Evolutionary conservation across 2,797 vertebrate species (phyloP).

Genomic region (Xenentodon cancila): DNA sequence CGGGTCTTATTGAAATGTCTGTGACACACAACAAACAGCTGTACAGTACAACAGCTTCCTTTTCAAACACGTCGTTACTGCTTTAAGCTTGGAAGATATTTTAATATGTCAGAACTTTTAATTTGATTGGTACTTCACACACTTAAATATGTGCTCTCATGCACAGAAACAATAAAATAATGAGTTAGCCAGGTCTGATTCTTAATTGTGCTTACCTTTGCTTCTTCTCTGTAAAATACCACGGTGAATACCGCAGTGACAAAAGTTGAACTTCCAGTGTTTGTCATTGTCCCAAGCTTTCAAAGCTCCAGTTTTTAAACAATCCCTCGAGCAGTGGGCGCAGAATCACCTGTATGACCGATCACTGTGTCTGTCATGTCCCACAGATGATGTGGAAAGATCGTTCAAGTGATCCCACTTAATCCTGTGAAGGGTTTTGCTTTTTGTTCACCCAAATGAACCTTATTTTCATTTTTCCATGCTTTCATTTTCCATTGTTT

Average conservation of each 20-base stretch:
- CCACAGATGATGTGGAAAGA: neutral
- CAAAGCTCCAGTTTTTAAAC: neutral
- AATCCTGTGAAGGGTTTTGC: constrained; percentile 27
- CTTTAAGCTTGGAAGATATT: too few relatives aligned
- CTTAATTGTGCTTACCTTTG: too few relatives aligned
- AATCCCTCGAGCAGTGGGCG: neutral
- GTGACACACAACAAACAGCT: too few relatives aligned
- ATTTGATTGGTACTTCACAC: too few relatives aligned
- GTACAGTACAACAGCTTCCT: too few relatives aligned
- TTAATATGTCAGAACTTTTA: too few relatives aligned
- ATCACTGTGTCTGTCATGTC: neutral
- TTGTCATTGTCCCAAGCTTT: neutral
- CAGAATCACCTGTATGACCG: neutral
- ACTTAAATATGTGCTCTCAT: too few relatives aligned
- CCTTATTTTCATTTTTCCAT: constrained; percentile 39
- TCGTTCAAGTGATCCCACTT: constrained; percentile 36
- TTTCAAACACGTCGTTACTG: too few relatives aligned
- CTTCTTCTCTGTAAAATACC: too few relatives aligned
- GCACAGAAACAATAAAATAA: too few relatives aligned
- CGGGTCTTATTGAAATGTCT: too few relatives aligned
- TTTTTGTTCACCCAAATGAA: constrained; percentile 34
- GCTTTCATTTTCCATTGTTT: constrained; percentile 60
- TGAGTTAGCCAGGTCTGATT: too few relatives aligned
- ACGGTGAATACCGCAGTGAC: neutral
- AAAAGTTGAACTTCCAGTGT: neutral